Percentiles rank a stretch among this genome's conserved stretches.
phyloP scores from a whole-genome alignment of 2,888 invertebrate genomes.

The Catonia carolina region DNA sequence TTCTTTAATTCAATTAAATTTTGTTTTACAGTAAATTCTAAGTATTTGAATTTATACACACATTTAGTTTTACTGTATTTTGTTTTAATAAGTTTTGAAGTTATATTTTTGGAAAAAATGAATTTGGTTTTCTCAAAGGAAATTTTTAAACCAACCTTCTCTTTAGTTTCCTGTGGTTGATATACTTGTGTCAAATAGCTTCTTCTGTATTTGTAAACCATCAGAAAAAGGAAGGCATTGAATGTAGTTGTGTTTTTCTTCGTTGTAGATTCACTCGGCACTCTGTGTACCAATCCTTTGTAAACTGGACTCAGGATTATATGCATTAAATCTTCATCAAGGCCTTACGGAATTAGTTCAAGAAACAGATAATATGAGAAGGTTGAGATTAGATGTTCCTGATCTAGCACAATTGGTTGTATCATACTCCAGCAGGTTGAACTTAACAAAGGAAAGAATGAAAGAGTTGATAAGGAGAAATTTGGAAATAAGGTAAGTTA shows the following conservation, averaged over 20 bases:
- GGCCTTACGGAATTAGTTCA: constrained; percentile 64
- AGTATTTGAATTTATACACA: too few species aligned
- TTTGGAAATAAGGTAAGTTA: constrained; percentile 43
- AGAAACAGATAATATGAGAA: constrained; percentile 76
- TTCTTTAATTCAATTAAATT: too few species aligned
- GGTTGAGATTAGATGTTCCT: constrained; percentile 66
- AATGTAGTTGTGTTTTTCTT: too few species aligned
- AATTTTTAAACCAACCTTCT: too few species aligned
- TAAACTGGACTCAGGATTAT: constrained; percentile 56
- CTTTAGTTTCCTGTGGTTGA: too few species aligned
- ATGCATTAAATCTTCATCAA: constrained; percentile 65
- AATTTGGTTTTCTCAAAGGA: not conserved
- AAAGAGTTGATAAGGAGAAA: constrained; percentile 57
- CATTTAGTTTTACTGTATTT: too few species aligned
- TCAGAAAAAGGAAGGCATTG: too few species aligned
- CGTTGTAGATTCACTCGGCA: constrained; percentile 56
- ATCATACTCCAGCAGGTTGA: constrained; percentile 63
- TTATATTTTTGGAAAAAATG: too few species aligned
- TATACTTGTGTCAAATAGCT: too few species aligned
- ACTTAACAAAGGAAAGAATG: constrained; percentile 54
- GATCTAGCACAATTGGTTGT: constrained; percentile 68
- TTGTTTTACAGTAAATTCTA: too few species aligned
- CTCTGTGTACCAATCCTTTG: constrained; percentile 65
- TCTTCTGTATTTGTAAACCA: too few species aligned
- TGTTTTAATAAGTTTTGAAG: too few species aligned